Conservation (phyloP, 2,113 vertebrate species). For the Macquaria australasica region DNA sequence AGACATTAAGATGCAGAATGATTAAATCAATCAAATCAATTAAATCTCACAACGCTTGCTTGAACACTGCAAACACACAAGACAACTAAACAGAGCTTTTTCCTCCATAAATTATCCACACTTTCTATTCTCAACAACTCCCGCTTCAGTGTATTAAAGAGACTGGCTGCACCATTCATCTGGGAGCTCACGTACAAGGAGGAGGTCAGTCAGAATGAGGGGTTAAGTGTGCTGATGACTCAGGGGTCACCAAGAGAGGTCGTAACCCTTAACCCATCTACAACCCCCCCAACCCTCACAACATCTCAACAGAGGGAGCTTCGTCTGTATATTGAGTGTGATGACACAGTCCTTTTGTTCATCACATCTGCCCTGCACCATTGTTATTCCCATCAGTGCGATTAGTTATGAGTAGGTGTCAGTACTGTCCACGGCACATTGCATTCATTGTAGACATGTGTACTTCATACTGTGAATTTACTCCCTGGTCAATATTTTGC, state of each 20-base stretch:
- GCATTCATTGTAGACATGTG: neutral
- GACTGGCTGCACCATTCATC: constrained; percentile 38
- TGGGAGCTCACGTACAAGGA: constrained; percentile 58
- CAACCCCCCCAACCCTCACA: constrained; percentile 26
- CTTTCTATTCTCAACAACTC: constrained; percentile 44
- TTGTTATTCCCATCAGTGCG: constrained; percentile 73
- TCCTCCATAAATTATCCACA: constrained; percentile 35
- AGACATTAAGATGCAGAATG: neutral
- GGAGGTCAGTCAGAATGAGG: constrained; percentile 76
- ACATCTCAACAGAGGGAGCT: constrained; percentile 27
- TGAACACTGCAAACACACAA: constrained; percentile 12
- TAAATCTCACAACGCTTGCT: neutral
- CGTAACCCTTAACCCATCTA: constrained; percentile 70
- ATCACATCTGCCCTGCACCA: constrained; percentile 71
- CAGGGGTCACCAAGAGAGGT: constrained; percentile 72
- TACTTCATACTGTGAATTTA: too few relatives aligned
- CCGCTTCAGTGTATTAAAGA: constrained; percentile 47
- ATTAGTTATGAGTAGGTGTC: constrained; percentile 46
- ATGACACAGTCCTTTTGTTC: constrained; percentile 67
- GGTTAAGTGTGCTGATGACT: constrained; percentile 82
- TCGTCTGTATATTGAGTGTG: constrained; percentile 12
- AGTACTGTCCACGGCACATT: neutral
- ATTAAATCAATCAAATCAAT: constrained; percentile 44
- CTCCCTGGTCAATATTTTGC: too few relatives aligned
- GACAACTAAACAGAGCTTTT: neutral